Base-by-base conservation (phyloP, 2,888 invertebrate species). In the Limulus polyphemus region DNA sequence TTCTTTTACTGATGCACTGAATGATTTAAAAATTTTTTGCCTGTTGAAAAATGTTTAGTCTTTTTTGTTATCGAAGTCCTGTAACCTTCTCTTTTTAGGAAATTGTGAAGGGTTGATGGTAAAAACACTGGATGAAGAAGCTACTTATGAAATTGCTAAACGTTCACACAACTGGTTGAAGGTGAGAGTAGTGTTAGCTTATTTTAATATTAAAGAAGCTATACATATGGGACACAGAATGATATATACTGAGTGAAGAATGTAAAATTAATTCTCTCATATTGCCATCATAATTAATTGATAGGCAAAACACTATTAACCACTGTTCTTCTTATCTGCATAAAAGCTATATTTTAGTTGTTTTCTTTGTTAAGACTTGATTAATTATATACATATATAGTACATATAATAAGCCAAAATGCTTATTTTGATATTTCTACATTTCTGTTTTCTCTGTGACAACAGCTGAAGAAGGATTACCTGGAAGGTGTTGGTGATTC, bases 81-180 rank as follows among this genome's bases (percentile, higher is more conserved):
- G 11, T 61, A 48, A 47, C 54, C 50, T 13, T 47, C 10, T 51
- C 14, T 59, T 73, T 73, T 66, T 73, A 81, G 93, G 89, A 60
- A 93, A 94, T 74, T 99, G 99, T 78, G 99, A 99, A 80, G 99
- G 99, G 1, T 81, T 99, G 62, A 99, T 99, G 98, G 91, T 99
- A 10, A 99, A 99, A 80, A 91, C 95, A 0, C 78, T 99, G 58
- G 83, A 86, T 70, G 84, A 84, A 48, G 86, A 89, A 72, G 92
- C 98, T 0, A 87, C 89, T 0, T 99, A 99, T 77, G 98, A 99
- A 81, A 98, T 99, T 71, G 97, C 98, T 0, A 89, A 94, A 71
- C 80, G 99, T 51, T 92, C 92, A 0, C 83, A 85, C 68, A 94
- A 93, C 77, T 97, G 95, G 95, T 79, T 95, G 50, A 95, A 95